Conservation (phyloP, 2,113 vertebrate genomes). For the Myotis brandtii region DNA sequence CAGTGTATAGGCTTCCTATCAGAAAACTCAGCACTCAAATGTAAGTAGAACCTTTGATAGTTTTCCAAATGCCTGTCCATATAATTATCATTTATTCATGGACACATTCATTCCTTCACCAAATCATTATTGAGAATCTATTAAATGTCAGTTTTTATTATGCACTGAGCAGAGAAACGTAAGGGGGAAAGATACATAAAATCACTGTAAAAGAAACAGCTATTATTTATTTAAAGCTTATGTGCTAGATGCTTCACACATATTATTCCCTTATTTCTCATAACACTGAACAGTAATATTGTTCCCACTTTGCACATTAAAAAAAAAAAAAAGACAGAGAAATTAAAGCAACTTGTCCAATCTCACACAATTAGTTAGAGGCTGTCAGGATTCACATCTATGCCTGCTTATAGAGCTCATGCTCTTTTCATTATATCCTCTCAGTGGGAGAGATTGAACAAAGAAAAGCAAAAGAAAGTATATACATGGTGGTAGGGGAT, state of each 20-base stretch:
- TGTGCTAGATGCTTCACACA: neutral
- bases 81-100: constrained; percentile 54
- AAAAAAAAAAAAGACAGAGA: neutral
- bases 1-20: neutral
- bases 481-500: neutral
- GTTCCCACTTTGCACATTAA: neutral
- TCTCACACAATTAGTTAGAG: neutral
- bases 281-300: neutral
- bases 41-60: constrained; percentile 24
- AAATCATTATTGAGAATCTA: constrained; percentile 40
- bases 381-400: neutral
- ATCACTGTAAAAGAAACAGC: neutral
- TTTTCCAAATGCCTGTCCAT: constrained; percentile 25
- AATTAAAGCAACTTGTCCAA: neutral
- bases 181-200: constrained; percentile 1
- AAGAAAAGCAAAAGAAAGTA: neutral
- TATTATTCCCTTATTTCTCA: neutral
- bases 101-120: constrained; percentile 46
- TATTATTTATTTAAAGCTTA: neutral
- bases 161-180: neutral
- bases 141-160: constrained; percentile 16
- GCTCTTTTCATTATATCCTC: neutral
- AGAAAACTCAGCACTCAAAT: constrained; percentile 38
- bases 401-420: neutral
- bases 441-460: neutral